Conservation (phyloP, 92 coral and sea anemone genomes). For the Plumapathes pennacea region DNA sequence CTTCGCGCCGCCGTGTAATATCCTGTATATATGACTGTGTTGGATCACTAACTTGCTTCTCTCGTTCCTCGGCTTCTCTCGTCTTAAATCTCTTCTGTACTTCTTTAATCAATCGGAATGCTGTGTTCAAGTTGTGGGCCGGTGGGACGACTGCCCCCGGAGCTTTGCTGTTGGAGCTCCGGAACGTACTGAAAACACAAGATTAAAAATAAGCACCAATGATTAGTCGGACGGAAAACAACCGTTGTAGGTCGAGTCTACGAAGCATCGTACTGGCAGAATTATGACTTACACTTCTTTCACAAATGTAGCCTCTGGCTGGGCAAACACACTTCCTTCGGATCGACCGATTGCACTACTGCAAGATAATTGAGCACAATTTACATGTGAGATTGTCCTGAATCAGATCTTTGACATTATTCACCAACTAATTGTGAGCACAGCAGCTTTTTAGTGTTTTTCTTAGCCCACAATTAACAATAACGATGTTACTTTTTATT, state of each 20-base stretch:
- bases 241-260: not conserved
- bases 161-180: slow-evolving; percentile 86
- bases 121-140: slow-evolving; percentile 81
- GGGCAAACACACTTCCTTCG: slow-evolving; percentile 86
- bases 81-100: slow-evolving; percentile 97
- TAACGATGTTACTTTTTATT: too few species aligned
- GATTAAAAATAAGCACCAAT: not conserved
- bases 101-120: slow-evolving; percentile 94
- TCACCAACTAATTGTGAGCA: too few species aligned
- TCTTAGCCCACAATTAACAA: too few species aligned
- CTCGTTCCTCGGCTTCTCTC: slow-evolving; percentile 97
- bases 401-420: too few species aligned
- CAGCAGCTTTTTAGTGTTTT: too few species aligned
- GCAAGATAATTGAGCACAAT: too few species aligned
- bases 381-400: too few species aligned
- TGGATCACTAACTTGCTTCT: slow-evolving; percentile 68
- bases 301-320: slow-evolving; percentile 95
- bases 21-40: too few species aligned
- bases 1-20: too few species aligned
- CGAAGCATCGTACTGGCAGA: too few species aligned
- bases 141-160: slow-evolving; percentile 78
- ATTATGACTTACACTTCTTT: slow-evolving; percentile 85
- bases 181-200: slow-evolving; percentile 67
- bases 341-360: slow-evolving; percentile 86
- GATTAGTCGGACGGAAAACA: not conserved